phyloP scores from a whole-genome alignment of 2,888 invertebrate species.

The Xestia sexstrigata region DNA sequence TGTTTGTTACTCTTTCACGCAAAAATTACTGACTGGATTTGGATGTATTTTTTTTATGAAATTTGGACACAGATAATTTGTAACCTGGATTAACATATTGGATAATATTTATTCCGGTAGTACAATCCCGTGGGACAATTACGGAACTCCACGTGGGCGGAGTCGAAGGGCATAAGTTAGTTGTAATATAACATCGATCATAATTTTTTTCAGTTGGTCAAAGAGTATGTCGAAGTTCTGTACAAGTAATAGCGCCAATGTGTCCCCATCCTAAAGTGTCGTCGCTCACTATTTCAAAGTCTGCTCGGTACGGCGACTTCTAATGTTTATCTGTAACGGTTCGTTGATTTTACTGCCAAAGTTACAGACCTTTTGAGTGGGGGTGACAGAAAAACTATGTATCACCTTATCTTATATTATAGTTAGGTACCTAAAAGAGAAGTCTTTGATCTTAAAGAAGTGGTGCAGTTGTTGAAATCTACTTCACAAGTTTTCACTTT shows the following conservation, averaged over 20 bases:
- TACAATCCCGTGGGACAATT: too few relatives aligned
- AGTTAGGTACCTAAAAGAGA: slow-evolving; percentile 64
- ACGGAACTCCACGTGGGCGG: too few relatives aligned
- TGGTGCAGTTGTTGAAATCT: not conserved
- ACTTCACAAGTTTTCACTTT: not conserved
- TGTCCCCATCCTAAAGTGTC: slow-evolving; percentile 37
- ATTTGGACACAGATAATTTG: too few relatives aligned
- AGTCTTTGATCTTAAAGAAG: slow-evolving; percentile 58
- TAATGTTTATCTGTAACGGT: slow-evolving; percentile 86
- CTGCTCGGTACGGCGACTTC: slow-evolving; percentile 76
- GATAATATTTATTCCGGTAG: too few relatives aligned
- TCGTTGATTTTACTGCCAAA: slow-evolving; percentile 87
- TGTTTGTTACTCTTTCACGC: too few relatives aligned
- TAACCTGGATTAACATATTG: too few relatives aligned
- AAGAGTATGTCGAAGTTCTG: too few relatives aligned
- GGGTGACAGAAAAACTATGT: slow-evolving; percentile 75
- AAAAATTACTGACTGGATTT: too few relatives aligned
- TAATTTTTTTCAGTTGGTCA: not conserved
- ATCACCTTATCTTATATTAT: slow-evolving; percentile 64
- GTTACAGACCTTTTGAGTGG: slow-evolving; percentile 79
- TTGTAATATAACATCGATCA: too few relatives aligned
- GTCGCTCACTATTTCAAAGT: slow-evolving; percentile 61
- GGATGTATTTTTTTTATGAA: too few relatives aligned
- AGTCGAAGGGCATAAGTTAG: too few relatives aligned
- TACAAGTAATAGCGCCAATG: not conserved